Conservation (phyloP, 1,140 invertebrate species). For the Drosophila erecta region DNA sequence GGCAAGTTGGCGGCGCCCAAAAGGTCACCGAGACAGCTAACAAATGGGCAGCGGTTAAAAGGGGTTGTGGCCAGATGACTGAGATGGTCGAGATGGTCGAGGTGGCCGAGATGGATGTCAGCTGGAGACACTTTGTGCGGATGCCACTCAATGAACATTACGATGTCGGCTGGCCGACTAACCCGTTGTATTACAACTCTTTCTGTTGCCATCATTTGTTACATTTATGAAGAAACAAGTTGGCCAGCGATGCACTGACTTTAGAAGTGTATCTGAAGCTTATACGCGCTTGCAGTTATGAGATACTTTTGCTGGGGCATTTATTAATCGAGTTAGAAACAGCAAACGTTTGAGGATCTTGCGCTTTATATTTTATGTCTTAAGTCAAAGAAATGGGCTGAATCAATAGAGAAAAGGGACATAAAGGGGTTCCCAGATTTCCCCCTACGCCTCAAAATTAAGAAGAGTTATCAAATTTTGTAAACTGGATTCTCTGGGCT, state of each 20-base stretch:
- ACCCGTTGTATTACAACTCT: background rate
- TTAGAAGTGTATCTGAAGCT: no score
- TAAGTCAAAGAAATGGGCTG: no score
- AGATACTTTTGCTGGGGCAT: no score
- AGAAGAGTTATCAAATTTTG: no score
- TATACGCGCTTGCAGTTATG: background rate
- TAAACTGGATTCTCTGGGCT: background rate
- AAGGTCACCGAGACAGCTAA: conserved; percentile 37
- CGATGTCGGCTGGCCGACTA: conserved; percentile 5
- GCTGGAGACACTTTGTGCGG: conserved; percentile 13
- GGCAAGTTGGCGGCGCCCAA: conserved; percentile 34
- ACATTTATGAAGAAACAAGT: background rate
- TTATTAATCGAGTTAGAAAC: no score
- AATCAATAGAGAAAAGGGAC: no score
- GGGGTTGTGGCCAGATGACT: conserved; percentile 4
- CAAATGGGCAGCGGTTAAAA: conserved; percentile 30
- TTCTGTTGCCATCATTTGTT: conserved; percentile 8
- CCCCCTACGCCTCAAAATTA: no score
- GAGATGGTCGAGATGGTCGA: background rate
- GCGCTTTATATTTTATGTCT: no score
- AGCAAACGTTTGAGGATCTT: no score
- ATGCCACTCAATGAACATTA: conserved; percentile 1
- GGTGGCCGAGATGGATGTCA: conserved; percentile 6
- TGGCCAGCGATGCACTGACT: background rate
- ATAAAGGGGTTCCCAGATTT: no score